Percentiles rank a stretch among this genome's conserved stretches.
Conservation (phyloP, 2,888 invertebrate species). For the Sarcophaga variegata region DNA sequence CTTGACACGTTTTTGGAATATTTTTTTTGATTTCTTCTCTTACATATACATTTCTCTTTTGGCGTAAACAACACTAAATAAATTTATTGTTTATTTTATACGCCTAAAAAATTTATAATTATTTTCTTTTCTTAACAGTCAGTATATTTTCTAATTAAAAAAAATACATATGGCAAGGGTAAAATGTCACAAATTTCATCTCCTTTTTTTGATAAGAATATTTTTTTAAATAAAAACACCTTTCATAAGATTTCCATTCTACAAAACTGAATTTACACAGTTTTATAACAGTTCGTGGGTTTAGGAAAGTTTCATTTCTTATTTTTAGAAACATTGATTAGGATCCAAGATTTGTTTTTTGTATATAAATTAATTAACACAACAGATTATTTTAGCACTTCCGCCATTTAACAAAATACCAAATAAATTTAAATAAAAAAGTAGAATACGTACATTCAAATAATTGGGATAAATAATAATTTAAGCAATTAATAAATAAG, state of each 20-base stretch:
- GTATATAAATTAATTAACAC: too few relatives aligned
- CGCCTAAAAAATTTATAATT: background rate
- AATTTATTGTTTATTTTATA: conserved; percentile 19
- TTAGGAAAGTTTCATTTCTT: background rate
- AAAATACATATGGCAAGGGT: background rate
- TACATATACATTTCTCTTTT: background rate
- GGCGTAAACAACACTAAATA: conserved; percentile 13
- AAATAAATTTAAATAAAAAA: too few relatives aligned
- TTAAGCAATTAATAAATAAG: too few relatives aligned
- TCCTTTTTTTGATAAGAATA: background rate
- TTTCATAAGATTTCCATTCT: background rate
- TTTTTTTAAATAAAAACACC: background rate
- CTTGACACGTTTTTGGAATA: conserved; percentile 21
- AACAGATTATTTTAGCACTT: too few relatives aligned
- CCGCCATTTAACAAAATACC: too few relatives aligned
- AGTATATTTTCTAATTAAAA: too few relatives aligned
- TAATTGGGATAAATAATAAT: too few relatives aligned
- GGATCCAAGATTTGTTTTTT: too few relatives aligned
- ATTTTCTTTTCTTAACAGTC: background rate
- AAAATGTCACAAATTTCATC: background rate
- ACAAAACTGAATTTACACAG: background rate
- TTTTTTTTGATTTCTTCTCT: background rate
- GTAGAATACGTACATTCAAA: too few relatives aligned
- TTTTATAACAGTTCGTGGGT: background rate
- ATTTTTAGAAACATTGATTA: too few relatives aligned